These are phyloP conservation scores for Euwallacea similis DNA, from an alignment of 1,140 invertebrate species.

Conservation along the genomic window DNA sequence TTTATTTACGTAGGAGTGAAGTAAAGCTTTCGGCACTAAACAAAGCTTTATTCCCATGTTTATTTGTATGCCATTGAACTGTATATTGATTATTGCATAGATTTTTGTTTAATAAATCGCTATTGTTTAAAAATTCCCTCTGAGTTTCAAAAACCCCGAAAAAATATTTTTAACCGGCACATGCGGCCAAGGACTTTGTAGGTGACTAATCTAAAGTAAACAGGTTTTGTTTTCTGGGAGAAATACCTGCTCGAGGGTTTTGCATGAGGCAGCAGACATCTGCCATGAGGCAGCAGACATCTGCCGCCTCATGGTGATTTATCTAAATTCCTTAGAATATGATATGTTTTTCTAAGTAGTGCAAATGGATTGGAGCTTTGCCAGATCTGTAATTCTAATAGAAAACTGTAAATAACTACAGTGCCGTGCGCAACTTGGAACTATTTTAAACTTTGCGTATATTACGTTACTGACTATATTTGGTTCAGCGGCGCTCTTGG, in stretches of 20 bases:
- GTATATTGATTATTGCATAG: constrained; percentile 44
- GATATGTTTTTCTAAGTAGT: neutral
- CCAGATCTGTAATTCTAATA: constrained; percentile 4
- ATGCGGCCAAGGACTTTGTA: neutral
- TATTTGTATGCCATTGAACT: constrained; percentile 43
- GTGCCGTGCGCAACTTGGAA: constrained; percentile 50
- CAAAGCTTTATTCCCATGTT: constrained; percentile 38
- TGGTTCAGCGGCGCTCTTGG: constrained; percentile 42
- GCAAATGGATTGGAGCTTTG: constrained; percentile 2
- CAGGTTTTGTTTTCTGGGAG: no score
- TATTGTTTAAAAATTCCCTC: constrained; percentile 40
- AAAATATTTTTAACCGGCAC: neutral
- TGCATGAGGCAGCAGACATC: no score
- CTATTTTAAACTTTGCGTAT: constrained; percentile 53
- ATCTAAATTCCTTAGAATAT: constrained; percentile 6
- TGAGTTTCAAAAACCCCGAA: neutral
- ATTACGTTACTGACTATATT: constrained; percentile 54
- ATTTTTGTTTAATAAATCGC: constrained; percentile 49
- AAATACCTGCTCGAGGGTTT: no score
- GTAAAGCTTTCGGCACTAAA: constrained; percentile 48
- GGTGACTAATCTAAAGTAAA: no score
- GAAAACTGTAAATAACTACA: constrained; percentile 35
- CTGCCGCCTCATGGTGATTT: neutral
- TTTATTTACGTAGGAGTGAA: constrained; percentile 49
- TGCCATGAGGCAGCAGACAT: no score